Conservation (phyloP, 2,888 invertebrate species). For the Lasius fuliginosus region DNA sequence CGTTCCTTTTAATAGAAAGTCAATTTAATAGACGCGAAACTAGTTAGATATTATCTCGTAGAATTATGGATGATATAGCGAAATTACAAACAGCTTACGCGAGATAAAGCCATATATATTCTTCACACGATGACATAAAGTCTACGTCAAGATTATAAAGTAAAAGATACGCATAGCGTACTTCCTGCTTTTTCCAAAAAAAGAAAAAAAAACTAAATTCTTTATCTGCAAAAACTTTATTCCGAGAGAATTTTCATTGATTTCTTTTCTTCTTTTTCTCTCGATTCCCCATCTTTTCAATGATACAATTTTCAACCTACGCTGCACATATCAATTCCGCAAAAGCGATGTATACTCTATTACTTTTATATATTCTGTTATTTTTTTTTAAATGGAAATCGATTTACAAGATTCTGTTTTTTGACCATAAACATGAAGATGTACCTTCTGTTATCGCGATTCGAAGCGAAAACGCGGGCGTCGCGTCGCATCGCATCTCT, state of each 20-base stretch:
- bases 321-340: not conserved
- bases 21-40: conserved; percentile 36
- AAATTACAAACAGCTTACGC: conserved; percentile 19
- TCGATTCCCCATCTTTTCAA: no score
- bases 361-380: not conserved
- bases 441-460: conserved; percentile 26
- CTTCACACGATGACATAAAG: not conserved
- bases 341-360: not conserved
- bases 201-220: not conserved
- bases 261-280: not conserved
- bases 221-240: not conserved
- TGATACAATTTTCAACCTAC: not conserved
- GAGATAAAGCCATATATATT: not conserved
- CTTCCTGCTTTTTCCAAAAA: not conserved
- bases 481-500: not conserved
- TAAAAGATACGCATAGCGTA: not conserved
- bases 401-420: not conserved
- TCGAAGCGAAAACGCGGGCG: not conserved
- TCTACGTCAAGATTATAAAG: not conserved
- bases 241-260: not conserved
- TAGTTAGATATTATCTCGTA: conserved; percentile 36
- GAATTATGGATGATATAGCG: conserved; percentile 31
- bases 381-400: conserved; percentile 18
- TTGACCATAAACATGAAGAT: conserved; percentile 23
- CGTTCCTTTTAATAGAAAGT: conserved; percentile 47